Evolutionary conservation across 1,140 invertebrate genomes (phyloP), one percentile per base, ranked within the genome.

Genomic region (Macrostomum lignano): DNA sequence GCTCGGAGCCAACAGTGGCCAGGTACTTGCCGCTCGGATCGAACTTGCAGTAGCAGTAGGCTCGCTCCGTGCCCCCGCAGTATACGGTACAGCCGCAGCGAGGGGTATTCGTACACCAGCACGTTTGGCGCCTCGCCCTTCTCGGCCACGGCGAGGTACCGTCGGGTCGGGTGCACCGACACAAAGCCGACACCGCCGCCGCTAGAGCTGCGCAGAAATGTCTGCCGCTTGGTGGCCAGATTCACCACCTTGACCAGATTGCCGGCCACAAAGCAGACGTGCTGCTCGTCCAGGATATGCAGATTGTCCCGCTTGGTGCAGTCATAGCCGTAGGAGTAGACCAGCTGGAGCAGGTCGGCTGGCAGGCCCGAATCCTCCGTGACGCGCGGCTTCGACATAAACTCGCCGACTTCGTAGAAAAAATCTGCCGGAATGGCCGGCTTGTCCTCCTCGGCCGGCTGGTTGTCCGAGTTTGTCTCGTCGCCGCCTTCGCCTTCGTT

Each of bases 261-360:
- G 17, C 76, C 76, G 2, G 75, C 70, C 1, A 66, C 64, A 61
- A 72, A 81, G 7, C 72, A 60, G 7, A 81, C 44, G 0, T 68
- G 71, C 5, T 68, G 53, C 7, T 67, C 55, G 48, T 77, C 72
- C 24, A 71, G 60, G 0, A 71, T 58, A 33, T 69, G 67, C 7
- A 84, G 48, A 52, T 84, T 84, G 42, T 70, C 73, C 30, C 69
- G 63, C 39, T 67, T 72, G 37, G 63, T 65, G 47, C 73, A 77
- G 46, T 81, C 69, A 46, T 78, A 81, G n/a, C 74, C 74, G 54
- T 70, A 78, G 0, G 74, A 79, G 60, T 74, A 60, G 53, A 33
- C 36, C 20, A 55, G 31, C 17, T 41, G 35, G 3, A 57, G 33
- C 34, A 54, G 37, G 37, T 54, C 48, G 11, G 38, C 24, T 13